phyloP scores from a whole-genome alignment of 2,888 invertebrate genomes.

The Meiosimyza decipiens region DNA sequence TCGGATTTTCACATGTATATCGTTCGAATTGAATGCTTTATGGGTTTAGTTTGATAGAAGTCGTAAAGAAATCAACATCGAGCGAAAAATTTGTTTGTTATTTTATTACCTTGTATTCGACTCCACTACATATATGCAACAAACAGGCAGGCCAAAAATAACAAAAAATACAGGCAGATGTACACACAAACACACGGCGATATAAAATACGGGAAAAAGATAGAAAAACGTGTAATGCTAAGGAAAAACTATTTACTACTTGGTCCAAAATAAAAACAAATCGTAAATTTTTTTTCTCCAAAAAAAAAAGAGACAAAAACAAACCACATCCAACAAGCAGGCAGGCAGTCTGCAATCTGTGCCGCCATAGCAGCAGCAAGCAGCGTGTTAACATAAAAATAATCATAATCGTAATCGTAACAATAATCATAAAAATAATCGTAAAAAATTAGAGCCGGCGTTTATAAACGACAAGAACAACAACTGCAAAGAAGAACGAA shows the following conservation, averaged over 20 bases:
- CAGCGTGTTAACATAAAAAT: constrained; percentile 56
- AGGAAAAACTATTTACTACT: too few relatives aligned
- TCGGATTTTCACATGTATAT: constrained; percentile 68
- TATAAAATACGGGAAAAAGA: constrained; percentile 35
- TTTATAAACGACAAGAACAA: constrained; percentile 27
- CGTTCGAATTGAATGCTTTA: constrained; percentile 68
- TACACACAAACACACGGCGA: neutral
- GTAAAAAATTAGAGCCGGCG: constrained; percentile 53
- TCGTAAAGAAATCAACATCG: constrained; percentile 69
- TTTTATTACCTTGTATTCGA: constrained; percentile 29
- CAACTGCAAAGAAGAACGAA: neutral
- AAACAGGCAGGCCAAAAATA: too few relatives aligned
- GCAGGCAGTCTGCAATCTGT: constrained; percentile 10
- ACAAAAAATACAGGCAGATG: neutral
- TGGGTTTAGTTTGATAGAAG: constrained; percentile 69
- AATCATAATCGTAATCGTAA: constrained; percentile 65
- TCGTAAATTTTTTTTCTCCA: constrained; percentile 16
- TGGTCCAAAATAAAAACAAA: constrained; percentile 12
- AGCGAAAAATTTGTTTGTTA: constrained; percentile 39
- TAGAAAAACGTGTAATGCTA: constrained; percentile 32
- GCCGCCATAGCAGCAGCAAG: constrained; percentile 9
- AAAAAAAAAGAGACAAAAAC: neutral
- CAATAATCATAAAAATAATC: constrained; percentile 64
- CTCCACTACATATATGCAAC: too few relatives aligned
- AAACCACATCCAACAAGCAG: neutral